Evolutionary conservation across 2,888 invertebrate species (phyloP).

Genomic region (Keiferia lycopersicella): DNA sequence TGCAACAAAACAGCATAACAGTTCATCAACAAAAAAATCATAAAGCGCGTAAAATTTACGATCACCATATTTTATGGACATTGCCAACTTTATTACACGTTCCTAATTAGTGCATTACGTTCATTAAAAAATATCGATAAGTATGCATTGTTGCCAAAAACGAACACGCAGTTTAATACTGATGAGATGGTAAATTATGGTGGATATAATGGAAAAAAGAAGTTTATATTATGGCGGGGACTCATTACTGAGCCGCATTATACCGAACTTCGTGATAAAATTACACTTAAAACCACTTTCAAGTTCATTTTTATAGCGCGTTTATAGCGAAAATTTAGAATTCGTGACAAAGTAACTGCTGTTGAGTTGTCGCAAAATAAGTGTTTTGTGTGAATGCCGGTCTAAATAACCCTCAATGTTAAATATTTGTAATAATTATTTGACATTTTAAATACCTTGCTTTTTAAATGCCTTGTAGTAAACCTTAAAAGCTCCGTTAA

Average conservation of each 20-base stretch:
- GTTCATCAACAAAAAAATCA: conserved; percentile 18
- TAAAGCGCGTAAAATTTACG: conserved; percentile 47
- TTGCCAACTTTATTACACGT: conserved; percentile 43
- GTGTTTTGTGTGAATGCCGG: no score
- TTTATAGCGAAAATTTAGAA: conserved; percentile 19
- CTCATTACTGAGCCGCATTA: conserved; percentile 29
- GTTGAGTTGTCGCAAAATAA: neutral
- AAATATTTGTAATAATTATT: neutral
- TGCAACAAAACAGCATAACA: neutral
- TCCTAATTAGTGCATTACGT: conserved; percentile 54
- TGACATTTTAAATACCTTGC: no score
- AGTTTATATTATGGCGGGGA: conserved; percentile 27
- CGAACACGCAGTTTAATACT: conserved; percentile 37
- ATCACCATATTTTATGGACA: conserved; percentile 47
- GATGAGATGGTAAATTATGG: conserved; percentile 42
- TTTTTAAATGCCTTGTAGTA: no score
- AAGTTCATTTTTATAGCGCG: conserved; percentile 21
- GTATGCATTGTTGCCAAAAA: conserved; percentile 38
- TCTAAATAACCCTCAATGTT: no score
- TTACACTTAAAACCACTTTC: conserved; percentile 28
- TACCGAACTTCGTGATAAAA: conserved; percentile 32
- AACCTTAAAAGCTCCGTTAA: no score
- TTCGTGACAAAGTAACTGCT: conserved; percentile 10
- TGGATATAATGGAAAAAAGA: conserved; percentile 32
- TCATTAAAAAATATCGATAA: conserved; percentile 41